Evolutionary conservation across 2,888 invertebrate genomes (phyloP).

Genomic region (Drosophila vallismaia): DNA sequence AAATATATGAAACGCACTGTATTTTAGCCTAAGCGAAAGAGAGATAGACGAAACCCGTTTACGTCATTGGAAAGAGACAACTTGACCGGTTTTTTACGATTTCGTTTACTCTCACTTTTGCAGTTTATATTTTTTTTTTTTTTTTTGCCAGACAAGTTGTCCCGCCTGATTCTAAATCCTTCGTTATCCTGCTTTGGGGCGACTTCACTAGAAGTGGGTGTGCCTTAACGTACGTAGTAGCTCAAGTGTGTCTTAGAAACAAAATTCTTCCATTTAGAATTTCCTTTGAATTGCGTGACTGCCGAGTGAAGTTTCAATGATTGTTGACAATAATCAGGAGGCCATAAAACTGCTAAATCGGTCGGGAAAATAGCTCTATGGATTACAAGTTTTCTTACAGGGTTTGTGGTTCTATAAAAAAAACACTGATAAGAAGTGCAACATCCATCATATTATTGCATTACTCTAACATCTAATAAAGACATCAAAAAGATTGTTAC

Average conservation of each 20-base stretch:
- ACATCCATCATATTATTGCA: not conserved
- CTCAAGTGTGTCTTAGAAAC: constrained; percentile 66
- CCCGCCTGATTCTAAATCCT: constrained; percentile 60
- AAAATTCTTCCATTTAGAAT: constrained; percentile 31
- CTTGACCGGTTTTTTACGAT: constrained; percentile 48
- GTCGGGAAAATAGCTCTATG: not conserved
- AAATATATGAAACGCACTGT: constrained; percentile 12
- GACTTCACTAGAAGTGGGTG: constrained; percentile 21
- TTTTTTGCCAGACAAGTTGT: not conserved
- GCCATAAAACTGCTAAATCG: constrained; percentile 20
- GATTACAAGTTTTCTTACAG: not conserved
- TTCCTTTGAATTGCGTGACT: constrained; percentile 65
- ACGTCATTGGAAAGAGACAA: constrained; percentile 63
- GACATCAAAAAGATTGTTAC: constrained; percentile 7
- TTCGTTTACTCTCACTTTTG: constrained; percentile 63
- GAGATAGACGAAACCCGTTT: constrained; percentile 63
- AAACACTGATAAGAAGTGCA: constrained; percentile 10
- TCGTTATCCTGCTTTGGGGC: constrained; percentile 56
- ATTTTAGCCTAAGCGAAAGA: constrained; percentile 3
- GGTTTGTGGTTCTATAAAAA: not conserved
- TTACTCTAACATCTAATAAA: constrained; percentile 17
- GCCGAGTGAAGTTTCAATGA: constrained; percentile 46
- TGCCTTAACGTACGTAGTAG: constrained; percentile 40
- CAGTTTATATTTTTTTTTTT: constrained; percentile 28
- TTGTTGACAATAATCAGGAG: constrained; percentile 12